Percentiles rank a stretch among this genome's conserved stretches.
These are phyloP conservation scores for Protobothrops mucrosquamatus DNA, from an alignment of 2,113 vertebrate species.

Conservation along the genomic window DNA sequence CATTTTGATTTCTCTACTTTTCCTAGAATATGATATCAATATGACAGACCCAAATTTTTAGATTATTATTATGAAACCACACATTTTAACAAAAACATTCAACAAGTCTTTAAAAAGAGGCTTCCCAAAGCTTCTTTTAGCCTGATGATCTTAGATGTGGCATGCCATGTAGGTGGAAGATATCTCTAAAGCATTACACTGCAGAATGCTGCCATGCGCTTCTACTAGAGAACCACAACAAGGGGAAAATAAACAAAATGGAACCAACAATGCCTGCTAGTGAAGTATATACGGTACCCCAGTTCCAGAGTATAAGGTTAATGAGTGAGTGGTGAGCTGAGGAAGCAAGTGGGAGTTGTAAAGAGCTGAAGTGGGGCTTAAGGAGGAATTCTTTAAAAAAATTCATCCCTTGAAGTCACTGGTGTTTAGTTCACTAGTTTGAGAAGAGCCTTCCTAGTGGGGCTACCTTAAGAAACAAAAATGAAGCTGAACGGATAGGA, in stretches of 20 bases:
- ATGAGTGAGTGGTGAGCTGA: background rate
- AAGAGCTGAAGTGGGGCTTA: background rate
- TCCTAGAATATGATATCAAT: background rate
- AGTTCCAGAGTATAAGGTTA: background rate
- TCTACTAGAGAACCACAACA: background rate
- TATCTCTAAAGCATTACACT: background rate
- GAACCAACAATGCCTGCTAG: background rate
- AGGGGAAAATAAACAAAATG: background rate
- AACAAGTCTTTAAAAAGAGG: background rate
- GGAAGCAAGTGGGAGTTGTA: background rate
- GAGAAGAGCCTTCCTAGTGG: background rate
- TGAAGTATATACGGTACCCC: background rate
- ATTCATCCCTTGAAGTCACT: background rate
- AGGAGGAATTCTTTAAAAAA: background rate
- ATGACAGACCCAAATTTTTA: background rate
- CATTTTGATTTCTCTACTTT: background rate
- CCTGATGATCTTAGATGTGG: background rate
- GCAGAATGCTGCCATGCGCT: background rate
- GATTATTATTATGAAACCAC: background rate
- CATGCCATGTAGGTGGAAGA: background rate
- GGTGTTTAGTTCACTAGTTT: background rate
- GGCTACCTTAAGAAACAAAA: background rate
- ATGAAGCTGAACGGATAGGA: background rate
- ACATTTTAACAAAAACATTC: background rate
- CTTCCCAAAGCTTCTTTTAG: background rate